Base-by-base conservation (phyloP, 2,797 vertebrate species). In the Dendrocincla tyrannina region DNA sequence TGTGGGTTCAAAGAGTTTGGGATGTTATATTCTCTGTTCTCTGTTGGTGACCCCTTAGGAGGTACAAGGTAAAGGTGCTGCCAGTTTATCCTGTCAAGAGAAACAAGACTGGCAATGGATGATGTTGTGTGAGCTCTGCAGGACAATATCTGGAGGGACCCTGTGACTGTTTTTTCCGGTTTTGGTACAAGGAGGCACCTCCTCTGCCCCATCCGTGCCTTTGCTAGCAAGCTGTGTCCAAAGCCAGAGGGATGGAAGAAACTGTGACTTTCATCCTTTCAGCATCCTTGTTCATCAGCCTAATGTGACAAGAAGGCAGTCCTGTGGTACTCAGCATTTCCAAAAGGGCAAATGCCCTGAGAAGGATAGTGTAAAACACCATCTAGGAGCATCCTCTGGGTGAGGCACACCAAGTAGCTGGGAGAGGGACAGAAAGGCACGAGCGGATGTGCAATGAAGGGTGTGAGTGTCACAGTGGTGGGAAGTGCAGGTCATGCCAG, bases 391-490 rank as follows among this genome's bases (percentile, higher is more conserved):
- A 46, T 77, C 68, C 33, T 80, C 35, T 1, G 5, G 20, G 33
- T 66, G 50, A 50, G n/a, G 37, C 89, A 53, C 35, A 35, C 55
- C 39, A 25, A 13, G 50, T 2, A 24, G 28, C 30, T 2, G 4
- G 52, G 70, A 93, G 46, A 77, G 41, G 42, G 56, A n/a, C n/a
- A 66, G 81, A 46, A 50, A 46, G 19, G 2, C 11, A 20, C 13
- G 14, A 74, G 44, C 0, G 0, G 44, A 33, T 37, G 28, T 56
- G 44, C 56, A 44, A 5, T 0, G 4, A 79, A 62, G 27, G 20
- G 23, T 9, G 1, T 6, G 10, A 37, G 44, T 0, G 3, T 27
- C 0, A 1, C 1, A 2, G 23, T 20, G 3, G 27, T 0, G 0
- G 47, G 56, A 47, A 67, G 11, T 3, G 3, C 39, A n/a, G 7